These are phyloP conservation scores for Lepisosteus oculatus DNA, from an alignment of 2,113 vertebrate genomes.

Conservation along the genomic window DNA sequence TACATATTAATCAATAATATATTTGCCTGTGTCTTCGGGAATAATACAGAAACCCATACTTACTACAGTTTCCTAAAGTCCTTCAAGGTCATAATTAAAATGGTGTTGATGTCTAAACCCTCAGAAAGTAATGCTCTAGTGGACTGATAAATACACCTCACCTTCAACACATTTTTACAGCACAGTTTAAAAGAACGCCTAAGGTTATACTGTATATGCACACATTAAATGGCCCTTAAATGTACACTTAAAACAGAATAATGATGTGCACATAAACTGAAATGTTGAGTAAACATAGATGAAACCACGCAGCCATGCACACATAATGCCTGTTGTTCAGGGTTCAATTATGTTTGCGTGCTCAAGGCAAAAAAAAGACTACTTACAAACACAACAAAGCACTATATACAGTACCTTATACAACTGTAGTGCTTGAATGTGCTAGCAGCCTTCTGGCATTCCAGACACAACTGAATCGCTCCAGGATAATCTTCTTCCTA, in stretches of 20 bases:
- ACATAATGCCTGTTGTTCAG: background rate
- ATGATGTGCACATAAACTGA: background rate
- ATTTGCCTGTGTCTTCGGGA: too few species aligned
- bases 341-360: background rate
- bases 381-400: too few species aligned
- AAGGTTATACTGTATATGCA: background rate
- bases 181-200: background rate
- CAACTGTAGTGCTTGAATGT: slow-evolving; percentile 99
- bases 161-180: background rate
- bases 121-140: too few species aligned
- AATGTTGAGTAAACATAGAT: background rate
- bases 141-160: too few species aligned
- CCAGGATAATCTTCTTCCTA: slow-evolving; percentile 98
- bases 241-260: background rate
- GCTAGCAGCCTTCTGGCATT: slow-evolving; percentile 96
- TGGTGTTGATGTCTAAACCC: too few species aligned
- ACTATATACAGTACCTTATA: slow-evolving; percentile 76
- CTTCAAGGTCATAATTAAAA: too few species aligned
- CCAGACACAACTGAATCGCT: slow-evolving; percentile 94
- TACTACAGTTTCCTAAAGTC: too few species aligned
- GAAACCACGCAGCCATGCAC: background rate
- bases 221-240: background rate
- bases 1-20: too few species aligned
- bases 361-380: background rate
- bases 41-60: too few species aligned